Conservation (phyloP, 37 sponge, comb jelly and placozoan genomes). For the Agelas oroides region DNA sequence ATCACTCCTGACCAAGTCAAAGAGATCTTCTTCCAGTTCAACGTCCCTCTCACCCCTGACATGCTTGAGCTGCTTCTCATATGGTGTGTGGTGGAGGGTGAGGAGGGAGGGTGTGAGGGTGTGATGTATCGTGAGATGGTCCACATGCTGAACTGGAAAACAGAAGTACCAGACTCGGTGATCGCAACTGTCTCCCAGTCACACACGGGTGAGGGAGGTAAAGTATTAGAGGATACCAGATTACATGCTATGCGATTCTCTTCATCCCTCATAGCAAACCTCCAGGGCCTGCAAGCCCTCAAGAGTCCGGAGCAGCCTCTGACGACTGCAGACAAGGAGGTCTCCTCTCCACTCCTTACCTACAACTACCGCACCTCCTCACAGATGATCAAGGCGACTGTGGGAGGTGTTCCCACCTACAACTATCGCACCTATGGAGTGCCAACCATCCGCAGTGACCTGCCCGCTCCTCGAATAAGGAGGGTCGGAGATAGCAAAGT, state of each 20-base stretch:
- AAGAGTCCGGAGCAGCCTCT: too few relatives aligned
- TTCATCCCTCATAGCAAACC: background rate
- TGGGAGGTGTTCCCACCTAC: constrained; percentile 67
- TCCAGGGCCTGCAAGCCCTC: too few relatives aligned
- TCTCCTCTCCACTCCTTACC: constrained; percentile 1
- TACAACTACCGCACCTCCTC: constrained; percentile 80
- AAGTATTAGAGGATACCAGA: too few relatives aligned
- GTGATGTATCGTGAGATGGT: constrained; percentile 64
- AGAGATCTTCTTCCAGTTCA: constrained; percentile 81
- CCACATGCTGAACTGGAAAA: constrained; percentile 91
- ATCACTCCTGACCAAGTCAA: constrained; percentile 54
- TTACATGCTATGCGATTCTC: too few relatives aligned
- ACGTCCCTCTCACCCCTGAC: constrained; percentile 88
- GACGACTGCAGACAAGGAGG: too few relatives aligned
- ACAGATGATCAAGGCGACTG: constrained; percentile 75
- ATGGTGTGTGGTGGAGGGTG: constrained; percentile 76
- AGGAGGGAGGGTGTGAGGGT: constrained; percentile 16
- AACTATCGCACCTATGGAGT: constrained; percentile 83
- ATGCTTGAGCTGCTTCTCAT: constrained; percentile 79
- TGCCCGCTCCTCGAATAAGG: constrained; percentile 89
- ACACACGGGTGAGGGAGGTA: too few relatives aligned
- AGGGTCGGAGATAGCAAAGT: constrained; percentile 88
- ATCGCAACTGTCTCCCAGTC: background rate
- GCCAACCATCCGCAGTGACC: constrained; percentile 92
- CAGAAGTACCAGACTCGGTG: constrained; percentile 23